Evolutionary conservation across 2,797 vertebrate species (phyloP).

Genomic region (Coccyzus lansbergi): DNA sequence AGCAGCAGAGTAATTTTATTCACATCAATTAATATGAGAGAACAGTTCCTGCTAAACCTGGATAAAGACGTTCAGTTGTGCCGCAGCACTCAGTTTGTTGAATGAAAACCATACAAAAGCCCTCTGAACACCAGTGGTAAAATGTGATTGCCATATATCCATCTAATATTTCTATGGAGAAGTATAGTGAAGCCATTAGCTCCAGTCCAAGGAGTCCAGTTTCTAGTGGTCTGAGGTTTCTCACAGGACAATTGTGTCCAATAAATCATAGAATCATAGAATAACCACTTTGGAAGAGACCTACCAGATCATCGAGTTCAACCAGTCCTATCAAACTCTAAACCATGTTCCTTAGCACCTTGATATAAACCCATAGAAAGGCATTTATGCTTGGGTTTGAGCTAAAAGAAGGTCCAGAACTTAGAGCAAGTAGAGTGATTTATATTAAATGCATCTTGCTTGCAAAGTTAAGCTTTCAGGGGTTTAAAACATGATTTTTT

Average conservation of each 20-base stretch:
- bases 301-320: too few relatives aligned
- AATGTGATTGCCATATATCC: not conserved
- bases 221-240: not conserved
- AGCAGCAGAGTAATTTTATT: not conserved
- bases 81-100: not conserved
- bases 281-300: too few relatives aligned
- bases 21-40: not conserved
- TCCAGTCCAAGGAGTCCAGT: not conserved
- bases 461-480: not conserved
- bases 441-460: not conserved
- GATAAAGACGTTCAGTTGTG: not conserved
- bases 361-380: not conserved
- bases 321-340: too few relatives aligned
- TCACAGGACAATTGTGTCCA: not conserved
- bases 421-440: not conserved
- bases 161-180: not conserved
- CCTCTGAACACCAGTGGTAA: not conserved
- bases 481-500: not conserved
- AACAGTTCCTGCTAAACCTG: not conserved
- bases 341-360: too few relatives aligned
- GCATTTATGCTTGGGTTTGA: not conserved
- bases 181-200: not conserved
- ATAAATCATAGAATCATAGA: too few relatives aligned
- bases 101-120: not conserved
- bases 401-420: not conserved